Evolutionary conservation across 2,113 vertebrate species (phyloP), one percentile per base, ranked within the genome.

Genomic region (Oncorhynchus tshawytscha): DNA sequence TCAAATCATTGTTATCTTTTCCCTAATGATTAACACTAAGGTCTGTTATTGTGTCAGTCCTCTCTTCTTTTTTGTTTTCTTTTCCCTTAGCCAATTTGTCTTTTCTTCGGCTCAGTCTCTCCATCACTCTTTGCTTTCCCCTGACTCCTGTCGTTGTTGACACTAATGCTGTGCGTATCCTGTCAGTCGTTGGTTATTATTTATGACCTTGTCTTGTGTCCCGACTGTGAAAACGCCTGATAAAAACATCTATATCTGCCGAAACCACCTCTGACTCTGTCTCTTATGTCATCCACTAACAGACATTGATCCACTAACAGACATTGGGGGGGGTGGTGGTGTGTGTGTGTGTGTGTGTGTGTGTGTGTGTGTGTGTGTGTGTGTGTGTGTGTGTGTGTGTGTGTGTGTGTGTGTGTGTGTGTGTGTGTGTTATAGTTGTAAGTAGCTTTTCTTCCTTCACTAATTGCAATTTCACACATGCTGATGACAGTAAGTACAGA

Each of bases 171-270:
- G 91, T 92, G 88, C 79, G 87, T 93, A 91, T 87, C 76, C 89
- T 92, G 92, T 94, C 92, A 91, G 87, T 85, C 93, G 91, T 92
- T 93, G 77, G 88, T 88, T 94, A 93, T 94, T 91, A 93, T 94
- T 93, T 93, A 93, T 93, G 90, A 93, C 89, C 88, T 93, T 92
- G 93, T 94, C 93, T 94, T 91, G 92, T 94, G 92, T 94, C 93
- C 90, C 84, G 25, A 91, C 92, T 93, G 92, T 94, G 91, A 94
- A 94, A 93, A 88, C 84, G 86, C 90, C 91, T 93, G 92, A 94
- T 93, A 93, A 94, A 90, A 88, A 91, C 86, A 89, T 92, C 90
- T 93, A 91, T 94, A 92, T 94, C 91, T 70, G 66, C 92, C 73
- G 72, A 15, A 60, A 45, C 78, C 72, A 5, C 16, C 18, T 68